phyloP scores from a whole-genome alignment of 1,140 invertebrate genomes.

The Trialeurodes vaporariorum region DNA sequence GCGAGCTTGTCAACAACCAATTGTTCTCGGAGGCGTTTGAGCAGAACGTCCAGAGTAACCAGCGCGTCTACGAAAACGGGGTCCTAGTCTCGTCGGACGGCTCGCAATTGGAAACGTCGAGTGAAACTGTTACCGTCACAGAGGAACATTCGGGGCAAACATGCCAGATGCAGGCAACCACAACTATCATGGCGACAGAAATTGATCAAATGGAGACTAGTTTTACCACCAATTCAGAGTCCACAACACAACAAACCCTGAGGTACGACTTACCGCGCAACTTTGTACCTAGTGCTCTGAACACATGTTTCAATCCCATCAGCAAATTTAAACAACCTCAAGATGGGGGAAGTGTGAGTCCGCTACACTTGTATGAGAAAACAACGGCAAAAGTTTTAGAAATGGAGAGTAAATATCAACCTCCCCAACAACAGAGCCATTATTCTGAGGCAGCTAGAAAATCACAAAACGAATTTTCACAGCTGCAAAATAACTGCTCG shows the following conservation, averaged over 20 bases:
- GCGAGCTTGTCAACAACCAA: not conserved
- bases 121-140: too few relatives aligned
- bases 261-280: not conserved
- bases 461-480: not conserved
- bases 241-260: not conserved
- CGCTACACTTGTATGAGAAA: not conserved
- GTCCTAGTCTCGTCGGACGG: not conserved
- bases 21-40: not conserved
- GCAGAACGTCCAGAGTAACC: not conserved
- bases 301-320: not conserved
- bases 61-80: not conserved
- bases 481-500: not conserved
- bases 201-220: not conserved
- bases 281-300: not conserved
- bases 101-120: not conserved
- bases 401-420: not conserved
- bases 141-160: too few relatives aligned
- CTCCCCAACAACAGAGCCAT: not conserved
- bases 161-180: too few relatives aligned
- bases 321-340: not conserved
- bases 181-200: not conserved
- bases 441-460: too few relatives aligned
- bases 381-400: not conserved
- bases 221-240: too few relatives aligned
- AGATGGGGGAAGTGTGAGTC: not conserved